Conservation (phyloP, 2,888 invertebrate species). For the Mythimna albipuncta region DNA sequence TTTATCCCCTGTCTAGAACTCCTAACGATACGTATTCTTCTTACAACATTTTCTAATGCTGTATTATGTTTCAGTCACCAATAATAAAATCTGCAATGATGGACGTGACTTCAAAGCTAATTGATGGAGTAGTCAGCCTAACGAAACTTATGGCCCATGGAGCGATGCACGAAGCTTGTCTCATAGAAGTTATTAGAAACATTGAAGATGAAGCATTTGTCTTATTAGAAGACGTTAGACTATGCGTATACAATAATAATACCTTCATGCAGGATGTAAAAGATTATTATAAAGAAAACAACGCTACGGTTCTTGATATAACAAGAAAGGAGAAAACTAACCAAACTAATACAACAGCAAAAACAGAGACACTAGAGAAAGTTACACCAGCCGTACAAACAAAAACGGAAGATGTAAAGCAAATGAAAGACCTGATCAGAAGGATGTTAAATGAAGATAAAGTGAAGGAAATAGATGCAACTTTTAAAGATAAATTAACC, state of each 20-base stretch:
- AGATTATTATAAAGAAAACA: constrained; percentile 75
- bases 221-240: constrained; percentile 72
- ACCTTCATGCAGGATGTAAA: constrained; percentile 65
- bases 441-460: constrained; percentile 75
- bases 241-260: constrained; percentile 74
- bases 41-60: too few species aligned
- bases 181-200: constrained; percentile 84
- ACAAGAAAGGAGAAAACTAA: constrained; percentile 47
- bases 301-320: constrained; percentile 82
- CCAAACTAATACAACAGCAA: constrained; percentile 18
- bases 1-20: neutral
- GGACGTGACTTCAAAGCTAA: constrained; percentile 82
- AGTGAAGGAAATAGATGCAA: constrained; percentile 67
- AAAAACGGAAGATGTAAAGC: constrained; percentile 63
- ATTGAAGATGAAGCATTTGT: constrained; percentile 83
- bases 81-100: constrained; percentile 85
- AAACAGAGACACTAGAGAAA: neutral
- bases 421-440: constrained; percentile 76
- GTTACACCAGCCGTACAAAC: neutral
- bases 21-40: too few species aligned
- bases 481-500: constrained; percentile 73
- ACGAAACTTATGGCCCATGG: constrained; percentile 87
- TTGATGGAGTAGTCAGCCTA: constrained; percentile 82
- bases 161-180: constrained; percentile 89
- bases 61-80: constrained; percentile 79